Base-by-base conservation (phyloP, 2,797 vertebrate species). In the Vespertilio murinus region DNA sequence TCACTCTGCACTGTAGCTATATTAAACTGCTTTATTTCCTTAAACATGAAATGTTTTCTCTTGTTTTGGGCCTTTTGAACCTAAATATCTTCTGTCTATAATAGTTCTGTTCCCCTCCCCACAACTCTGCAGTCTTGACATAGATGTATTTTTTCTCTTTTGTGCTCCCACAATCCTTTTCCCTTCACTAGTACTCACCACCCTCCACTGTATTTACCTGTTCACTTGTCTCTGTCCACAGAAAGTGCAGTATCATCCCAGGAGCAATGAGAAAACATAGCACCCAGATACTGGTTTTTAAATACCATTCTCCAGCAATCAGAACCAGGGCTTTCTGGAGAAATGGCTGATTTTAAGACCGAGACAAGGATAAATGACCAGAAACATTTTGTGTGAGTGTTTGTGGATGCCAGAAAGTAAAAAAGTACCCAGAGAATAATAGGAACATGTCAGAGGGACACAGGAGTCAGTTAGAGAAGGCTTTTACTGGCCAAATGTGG, bases 401-500 rank as follows among this genome's bases (percentile, higher is more conserved):
- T 56, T 70, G 75, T 88, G 75, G 35, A 38, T 91, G 14, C 52
- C 67, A 71, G 17, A 12, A 91, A 90, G 45, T 82, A 79, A 82
- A 33, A 30, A 91, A 79, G 2, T 87, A 20, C 30, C 81, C 65
- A 87, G 38, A 82, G 25, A 73, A 73, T 22, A 70, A 89, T 56
- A 45, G 35, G 23, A 28, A 54, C 35, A 89, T 89, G 42, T 90
- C 64, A 73, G 74, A 92, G 56, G 13, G 61, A 90, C 47, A 59
- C 20, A 79, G 40, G 70, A 73, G 25, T 75, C 38, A 75, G 12
- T 40, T 30, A 40, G 10, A 91, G 90, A 84, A 67, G 77, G 52
- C 20, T 88, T 93, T 88, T 85, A 59, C 59, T 80, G 28, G n/a
- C 59, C 59, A 93, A 88, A 84, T 85, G 8, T 70, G 17, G 47